Conservation (phyloP, 2,113 vertebrate genomes). For the Proterorhinus semilunaris region DNA sequence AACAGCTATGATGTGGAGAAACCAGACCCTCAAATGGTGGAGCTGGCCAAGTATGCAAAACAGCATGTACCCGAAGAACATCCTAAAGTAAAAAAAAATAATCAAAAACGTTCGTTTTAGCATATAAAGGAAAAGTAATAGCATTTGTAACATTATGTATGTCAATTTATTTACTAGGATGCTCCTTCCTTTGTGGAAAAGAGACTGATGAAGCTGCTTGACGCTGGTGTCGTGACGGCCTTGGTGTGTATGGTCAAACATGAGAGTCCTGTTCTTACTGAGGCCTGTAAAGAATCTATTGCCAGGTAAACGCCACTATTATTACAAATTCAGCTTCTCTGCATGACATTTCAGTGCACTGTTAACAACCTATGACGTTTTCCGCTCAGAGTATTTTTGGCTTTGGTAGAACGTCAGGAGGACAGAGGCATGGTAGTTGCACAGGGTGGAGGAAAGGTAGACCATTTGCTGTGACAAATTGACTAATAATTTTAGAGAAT, state of each 20-base stretch:
- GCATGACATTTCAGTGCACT: neutral
- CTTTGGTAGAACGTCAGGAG: constrained; percentile 87
- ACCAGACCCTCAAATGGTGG: constrained; percentile 93
- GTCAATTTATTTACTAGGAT: constrained; percentile 76
- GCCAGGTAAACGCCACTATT: constrained; percentile 77
- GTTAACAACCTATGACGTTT: constrained; percentile 9
- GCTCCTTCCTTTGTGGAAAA: constrained; percentile 81
- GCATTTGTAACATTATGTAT: neutral
- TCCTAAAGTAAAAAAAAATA: constrained; percentile 83
- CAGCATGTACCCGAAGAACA: constrained; percentile 96
- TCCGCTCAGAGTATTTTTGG: constrained; percentile 87
- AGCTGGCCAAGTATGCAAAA: constrained; percentile 96
- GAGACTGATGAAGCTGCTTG: constrained; percentile 86
- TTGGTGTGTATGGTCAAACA: constrained; percentile 93
- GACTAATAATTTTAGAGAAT: neutral
- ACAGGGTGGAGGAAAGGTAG: constrained; percentile 96
- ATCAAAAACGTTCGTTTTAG: neutral
- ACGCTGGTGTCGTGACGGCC: constrained; percentile 88
- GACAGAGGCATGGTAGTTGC: constrained; percentile 91
- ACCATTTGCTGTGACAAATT: neutral
- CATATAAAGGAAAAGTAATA: neutral
- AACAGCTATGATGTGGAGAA: constrained; percentile 95
- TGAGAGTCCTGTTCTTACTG: constrained; percentile 86
- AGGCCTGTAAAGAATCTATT: constrained; percentile 89
- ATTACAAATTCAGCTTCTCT: neutral